Evolutionary conservation across 2,113 vertebrate species (phyloP), one percentile per base, ranked within the genome.

Genomic region (Bujurquina vittata): DNA sequence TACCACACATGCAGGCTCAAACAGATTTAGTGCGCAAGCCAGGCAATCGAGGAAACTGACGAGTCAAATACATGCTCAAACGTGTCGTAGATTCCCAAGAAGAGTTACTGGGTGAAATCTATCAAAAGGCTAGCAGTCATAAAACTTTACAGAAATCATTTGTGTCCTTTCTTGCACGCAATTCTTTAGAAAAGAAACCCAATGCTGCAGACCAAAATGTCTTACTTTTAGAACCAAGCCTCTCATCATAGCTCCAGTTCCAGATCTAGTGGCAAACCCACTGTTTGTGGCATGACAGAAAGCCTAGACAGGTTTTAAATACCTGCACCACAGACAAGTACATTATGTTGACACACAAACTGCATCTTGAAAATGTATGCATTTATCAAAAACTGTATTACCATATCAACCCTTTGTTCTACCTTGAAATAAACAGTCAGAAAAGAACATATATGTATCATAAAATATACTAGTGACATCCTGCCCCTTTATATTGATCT

Each of bases 1-100:
- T 52, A n/a, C 35, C n/a, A 60, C 33, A 14, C 20, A 29, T 20
- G 33, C 83, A 80, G 57, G 84, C 85, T 87, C 29, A 54, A 75
- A 84, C 88, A 77, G 14, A 78, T 54, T 5, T 3, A 15, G 14
- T 7, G 37, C 8, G n/a, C 2, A 54, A 73, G 17, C 3, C 15
- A 5, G 8, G 26, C 17, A 29, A 57, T 46, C 3, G 1, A 22
- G 17, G 22, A 17, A 20, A 23, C 23, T 10, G 40, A 81, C 73
- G 2, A 58, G 3, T 49, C 12, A 31, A 35, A 35, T 3, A 4
- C 80, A 55, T 14, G 86, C 61, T 69, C 5, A 40, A 54, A 84
- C 43, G 4, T 0, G 83, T 49, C n/a, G 46, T 17, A 17, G 14
- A 46, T n/a, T 69, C 23, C 43, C 23, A 14, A 22, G 22, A 61